Evolutionary conservation across 2,888 invertebrate species (phyloP).

Genomic region (Isoperla grammatica): DNA sequence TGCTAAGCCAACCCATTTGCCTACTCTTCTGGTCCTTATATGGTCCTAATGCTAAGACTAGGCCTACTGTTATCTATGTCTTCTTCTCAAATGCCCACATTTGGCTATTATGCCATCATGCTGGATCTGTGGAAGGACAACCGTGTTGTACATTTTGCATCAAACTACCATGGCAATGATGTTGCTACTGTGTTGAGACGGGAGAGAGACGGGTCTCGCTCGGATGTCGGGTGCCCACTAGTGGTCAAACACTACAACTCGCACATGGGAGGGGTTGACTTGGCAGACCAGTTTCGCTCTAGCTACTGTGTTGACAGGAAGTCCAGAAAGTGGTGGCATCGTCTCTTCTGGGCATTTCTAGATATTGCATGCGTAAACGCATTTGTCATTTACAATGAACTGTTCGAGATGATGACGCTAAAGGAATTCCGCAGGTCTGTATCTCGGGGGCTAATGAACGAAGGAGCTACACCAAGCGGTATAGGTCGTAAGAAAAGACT

Average conservation of each 20-base stretch:
- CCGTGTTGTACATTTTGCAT: conserved; percentile 34
- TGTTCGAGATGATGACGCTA: conserved; percentile 21
- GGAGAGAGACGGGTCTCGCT: conserved; percentile 13
- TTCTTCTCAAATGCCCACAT: too few relatives aligned
- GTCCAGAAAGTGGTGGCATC: conserved; percentile 36
- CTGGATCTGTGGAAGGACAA: conserved; percentile 37
- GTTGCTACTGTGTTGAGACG: conserved; percentile 18
- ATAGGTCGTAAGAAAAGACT: neutral
- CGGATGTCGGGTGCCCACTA: conserved; percentile 27
- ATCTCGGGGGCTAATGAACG: neutral
- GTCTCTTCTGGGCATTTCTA: conserved; percentile 33
- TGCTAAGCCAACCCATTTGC: too few relatives aligned
- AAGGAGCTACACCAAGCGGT: neutral
- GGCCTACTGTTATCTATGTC: too few relatives aligned
- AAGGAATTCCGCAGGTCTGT: conserved; percentile 24
- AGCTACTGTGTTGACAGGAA: conserved; percentile 26
- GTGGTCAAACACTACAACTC: conserved; percentile 31
- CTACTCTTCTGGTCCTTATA: too few relatives aligned
- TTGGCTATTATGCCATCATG: too few relatives aligned
- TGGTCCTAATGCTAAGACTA: too few relatives aligned
- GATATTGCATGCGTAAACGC: conserved; percentile 34
- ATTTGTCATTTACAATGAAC: conserved; percentile 23
- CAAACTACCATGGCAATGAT: conserved; percentile 34
- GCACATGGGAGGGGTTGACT: conserved; percentile 32
- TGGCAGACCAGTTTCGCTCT: conserved; percentile 26